Base-by-base conservation (phyloP, 23 tunicate species). In the Ascidia mentula region DNA sequence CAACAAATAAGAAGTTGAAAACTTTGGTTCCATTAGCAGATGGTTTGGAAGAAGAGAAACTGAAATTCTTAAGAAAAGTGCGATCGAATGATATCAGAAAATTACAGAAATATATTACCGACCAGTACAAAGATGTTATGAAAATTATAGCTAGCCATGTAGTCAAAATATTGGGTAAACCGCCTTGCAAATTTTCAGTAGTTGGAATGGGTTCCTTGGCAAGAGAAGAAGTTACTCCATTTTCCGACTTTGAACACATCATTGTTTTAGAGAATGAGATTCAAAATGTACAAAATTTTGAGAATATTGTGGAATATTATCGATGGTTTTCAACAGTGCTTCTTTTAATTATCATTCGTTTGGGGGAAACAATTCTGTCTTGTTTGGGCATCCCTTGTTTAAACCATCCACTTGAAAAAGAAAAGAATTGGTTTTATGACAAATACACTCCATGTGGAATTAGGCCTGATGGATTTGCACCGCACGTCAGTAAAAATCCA, bases 161-260 rank as follows among this genome's bases (percentile, higher is more conserved):
- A 28, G 15, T 36, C 32, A 36, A 65, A 69, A 18, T 79, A 12
- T 42, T 79, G 0, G 83, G 83, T 15, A 18, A 65, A 60, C 20
- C 40, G 45, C 83, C 83, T 0, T 79, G 83, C 31, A 9, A 69
- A 32, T 79, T 79, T 37, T 30, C 45, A 24, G 20, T 65, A 31
- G 74, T 79, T 36, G 83, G 83, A 13, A 22, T 79, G 17, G 83
- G 83, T 28, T 79, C 83, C 13, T 33, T 79, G 9, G 75, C 83
- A 31, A 61, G 83, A 0, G 40, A 69, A 32, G 83, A 79, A 69
- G 61, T 69, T 32, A 79, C 83, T 79, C 40, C 39, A 13, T 79
- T 60, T 69, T 79, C 83, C 9, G 83, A 79, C 61, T 79, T 79
- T 69, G 83, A 79, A 79, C 40, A 79, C 77, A 76, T 79, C 22